Conservation (phyloP, 2,113 vertebrate genomes). For the Zapus hudsonius region DNA sequence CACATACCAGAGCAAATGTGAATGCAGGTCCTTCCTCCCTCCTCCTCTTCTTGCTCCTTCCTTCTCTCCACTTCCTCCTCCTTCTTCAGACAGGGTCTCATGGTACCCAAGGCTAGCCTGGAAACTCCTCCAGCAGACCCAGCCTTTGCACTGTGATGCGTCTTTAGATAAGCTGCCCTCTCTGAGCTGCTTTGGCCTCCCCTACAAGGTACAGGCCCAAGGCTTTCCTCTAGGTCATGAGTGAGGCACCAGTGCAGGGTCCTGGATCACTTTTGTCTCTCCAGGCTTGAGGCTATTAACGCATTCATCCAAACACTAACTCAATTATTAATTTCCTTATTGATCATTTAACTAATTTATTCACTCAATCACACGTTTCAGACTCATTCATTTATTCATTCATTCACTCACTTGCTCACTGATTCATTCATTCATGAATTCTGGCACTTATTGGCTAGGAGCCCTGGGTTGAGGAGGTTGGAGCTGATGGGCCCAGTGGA, state of each 20-base stretch:
- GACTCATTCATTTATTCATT: neutral
- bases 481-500: neutral
- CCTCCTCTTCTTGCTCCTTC: too few species aligned
- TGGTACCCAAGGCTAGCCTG: too few species aligned
- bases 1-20: too few species aligned
- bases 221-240: neutral
- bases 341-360: neutral
- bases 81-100: too few species aligned
- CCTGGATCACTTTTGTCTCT: neutral
- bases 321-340: neutral
- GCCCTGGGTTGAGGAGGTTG: neutral
- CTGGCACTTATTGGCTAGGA: neutral
- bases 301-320: neutral
- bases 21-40: too few species aligned
- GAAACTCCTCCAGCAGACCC: neutral
- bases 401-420: neutral
- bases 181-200: neutral
- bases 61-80: too few species aligned
- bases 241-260: neutral
- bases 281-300: neutral
- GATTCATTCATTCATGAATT: neutral
- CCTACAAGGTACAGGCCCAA: neutral
- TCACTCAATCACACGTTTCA: neutral
- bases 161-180: neutral
- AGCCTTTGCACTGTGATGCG: neutral